Base-by-base conservation (phyloP, 1,140 invertebrate species). In the Venturia canescens region DNA sequence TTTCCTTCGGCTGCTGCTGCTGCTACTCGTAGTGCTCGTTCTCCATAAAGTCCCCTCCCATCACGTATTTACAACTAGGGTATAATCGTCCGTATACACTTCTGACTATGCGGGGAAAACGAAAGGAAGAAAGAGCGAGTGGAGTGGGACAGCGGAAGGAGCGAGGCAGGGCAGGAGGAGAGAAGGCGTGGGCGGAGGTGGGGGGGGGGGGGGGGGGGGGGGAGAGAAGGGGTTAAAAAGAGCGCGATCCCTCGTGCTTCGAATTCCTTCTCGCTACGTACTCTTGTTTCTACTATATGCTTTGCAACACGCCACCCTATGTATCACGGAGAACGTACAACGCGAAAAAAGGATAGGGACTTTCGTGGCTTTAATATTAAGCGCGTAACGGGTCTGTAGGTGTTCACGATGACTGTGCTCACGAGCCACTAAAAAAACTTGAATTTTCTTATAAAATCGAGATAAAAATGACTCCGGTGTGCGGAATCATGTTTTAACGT, bases 251-350 rank as follows among this genome's bases (percentile, higher is more conserved):
- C 66, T 29, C 27, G 27, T 69, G 66, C n/a, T 18, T 69, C 66
- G 29, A 69, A 69, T 69, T 69, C 66, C 66, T 31, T 69, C 29
- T 69, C 27, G 66, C 66, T 26, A 63, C 60, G 60, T 63, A 63
- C 60, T 69, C n/a, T 69, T 69, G 31, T 69, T 69, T 69, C 66
- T 31, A 63, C 60, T 63, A 63, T 63, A 63, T 63, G 23, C 23
- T 26, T 63, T 23, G 66, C 5, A 21, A 6, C 66, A 31, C 66
- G 66, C 66, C 31, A 31, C 29, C 15, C 66, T 16, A 16, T 69
- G 29, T 69, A 69, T 69, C 13, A 69, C 29, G 66, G 29, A 16
- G 29, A 69, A 69, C 31, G 29, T 69, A 31, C 66, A 18, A 69
- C 27, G 29, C 29, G n/a, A 69, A 31, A 69, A 69, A 69, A 69